These are phyloP conservation scores for Lysandra bellargus DNA, from an alignment of 2,888 invertebrate species.

Conservation along the genomic window DNA sequence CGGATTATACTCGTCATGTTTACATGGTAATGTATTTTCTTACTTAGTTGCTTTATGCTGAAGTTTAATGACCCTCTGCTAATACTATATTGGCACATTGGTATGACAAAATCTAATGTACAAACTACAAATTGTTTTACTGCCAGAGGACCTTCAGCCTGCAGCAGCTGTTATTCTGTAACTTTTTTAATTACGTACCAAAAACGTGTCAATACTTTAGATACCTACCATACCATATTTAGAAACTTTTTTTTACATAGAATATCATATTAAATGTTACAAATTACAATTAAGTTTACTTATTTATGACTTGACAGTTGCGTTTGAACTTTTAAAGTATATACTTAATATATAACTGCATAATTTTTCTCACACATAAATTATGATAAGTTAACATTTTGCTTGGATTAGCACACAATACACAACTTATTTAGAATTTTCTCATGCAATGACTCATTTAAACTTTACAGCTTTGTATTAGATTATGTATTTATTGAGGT, in stretches of 20 bases:
- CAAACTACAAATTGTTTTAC: too few species aligned
- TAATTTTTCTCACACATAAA: slow-evolving; percentile 14
- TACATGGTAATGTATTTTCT: background rate
- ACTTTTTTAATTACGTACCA: too few species aligned
- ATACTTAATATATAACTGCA: background rate
- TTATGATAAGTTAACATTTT: slow-evolving; percentile 15
- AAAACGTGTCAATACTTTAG: too few species aligned
- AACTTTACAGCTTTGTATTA: slow-evolving; percentile 7
- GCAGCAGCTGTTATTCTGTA: too few species aligned
- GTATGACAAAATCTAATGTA: too few species aligned
- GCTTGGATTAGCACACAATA: slow-evolving; percentile 11
- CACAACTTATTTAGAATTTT: background rate
- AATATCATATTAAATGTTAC: too few species aligned
- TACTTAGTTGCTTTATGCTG: background rate
- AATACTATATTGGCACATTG: too few species aligned
- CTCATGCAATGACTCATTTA: background rate
- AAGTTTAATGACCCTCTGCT: background rate
- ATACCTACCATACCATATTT: too few species aligned
- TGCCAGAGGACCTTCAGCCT: too few species aligned
- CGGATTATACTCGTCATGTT: background rate
- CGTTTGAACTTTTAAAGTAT: background rate
- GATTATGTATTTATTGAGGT: background rate
- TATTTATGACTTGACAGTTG: background rate
- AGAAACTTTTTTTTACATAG: too few species aligned
- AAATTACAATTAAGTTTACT: too few species aligned